phyloP scores from a whole-genome alignment of 2,888 invertebrate species.

The Helicoverpa assulta region DNA sequence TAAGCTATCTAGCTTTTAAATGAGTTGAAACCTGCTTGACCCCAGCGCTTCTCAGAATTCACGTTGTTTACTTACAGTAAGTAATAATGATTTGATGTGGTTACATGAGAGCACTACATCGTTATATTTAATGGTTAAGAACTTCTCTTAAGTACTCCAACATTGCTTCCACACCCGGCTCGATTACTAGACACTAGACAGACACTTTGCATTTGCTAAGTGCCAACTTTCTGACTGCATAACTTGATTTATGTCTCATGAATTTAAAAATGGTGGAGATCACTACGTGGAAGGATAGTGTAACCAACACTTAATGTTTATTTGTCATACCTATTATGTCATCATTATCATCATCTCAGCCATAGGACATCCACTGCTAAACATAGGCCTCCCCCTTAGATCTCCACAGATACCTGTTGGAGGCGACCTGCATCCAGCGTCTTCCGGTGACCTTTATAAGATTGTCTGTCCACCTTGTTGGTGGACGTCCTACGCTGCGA shows the following conservation, averaged over 20 bases:
- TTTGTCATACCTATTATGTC: not conserved
- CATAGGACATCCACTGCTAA: too few species aligned
- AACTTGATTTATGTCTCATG: conserved; percentile 29
- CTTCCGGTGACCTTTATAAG: too few species aligned
- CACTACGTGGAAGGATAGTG: too few species aligned
- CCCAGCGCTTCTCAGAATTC: not conserved
- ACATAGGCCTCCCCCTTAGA: too few species aligned
- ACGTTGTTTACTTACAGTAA: not conserved
- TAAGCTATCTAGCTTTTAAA: conserved; percentile 15
- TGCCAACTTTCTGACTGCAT: conserved; percentile 34
- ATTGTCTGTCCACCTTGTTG: too few species aligned
- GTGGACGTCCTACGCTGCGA: too few species aligned
- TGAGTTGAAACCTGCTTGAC: conserved; percentile 13
- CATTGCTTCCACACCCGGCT: conserved; percentile 15
- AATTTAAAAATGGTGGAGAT: not conserved
- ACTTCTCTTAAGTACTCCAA: conserved; percentile 25
- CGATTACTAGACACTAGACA: conserved; percentile 40
- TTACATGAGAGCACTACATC: not conserved
- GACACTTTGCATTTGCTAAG: conserved; percentile 28
- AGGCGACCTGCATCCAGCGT: too few species aligned
- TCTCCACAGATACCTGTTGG: too few species aligned
- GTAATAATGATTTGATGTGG: conserved; percentile 2
- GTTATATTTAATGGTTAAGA: conserved; percentile 17
- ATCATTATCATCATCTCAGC: too few species aligned
- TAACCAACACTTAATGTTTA: not conserved